phyloP scores from a whole-genome alignment of 2,888 invertebrate species.

The Phytoseiulus persimilis region DNA sequence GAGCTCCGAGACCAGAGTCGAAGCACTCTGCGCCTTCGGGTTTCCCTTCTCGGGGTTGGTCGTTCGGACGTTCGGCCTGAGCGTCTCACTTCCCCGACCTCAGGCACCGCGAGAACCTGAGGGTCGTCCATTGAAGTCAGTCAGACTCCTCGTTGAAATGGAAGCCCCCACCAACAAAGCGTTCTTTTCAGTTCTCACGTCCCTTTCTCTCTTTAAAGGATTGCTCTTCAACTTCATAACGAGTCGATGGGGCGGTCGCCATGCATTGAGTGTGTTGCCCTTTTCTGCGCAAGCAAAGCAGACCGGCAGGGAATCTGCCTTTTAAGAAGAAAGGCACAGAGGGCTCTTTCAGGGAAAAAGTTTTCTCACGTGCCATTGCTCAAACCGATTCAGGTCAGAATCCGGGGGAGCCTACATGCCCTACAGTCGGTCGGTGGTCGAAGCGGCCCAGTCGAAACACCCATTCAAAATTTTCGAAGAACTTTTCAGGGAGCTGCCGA shows the following conservation, averaged over 20 bases:
- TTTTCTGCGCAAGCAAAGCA: neutral
- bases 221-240: constrained; percentile 5
- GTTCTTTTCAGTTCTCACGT: neutral
- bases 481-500: too few relatives aligned
- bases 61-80: neutral
- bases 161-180: neutral
- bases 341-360: neutral
- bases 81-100: too few relatives aligned
- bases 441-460: too few relatives aligned
- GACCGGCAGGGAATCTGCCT: neutral
- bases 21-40: neutral
- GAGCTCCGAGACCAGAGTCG: neutral
- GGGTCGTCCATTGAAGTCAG: neutral
- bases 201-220: neutral
- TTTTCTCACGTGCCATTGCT: neutral
- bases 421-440: too few relatives aligned
- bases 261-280: neutral
- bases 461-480: too few relatives aligned
- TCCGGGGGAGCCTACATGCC: neutral
- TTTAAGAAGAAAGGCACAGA: neutral
- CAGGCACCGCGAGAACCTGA: neutral
- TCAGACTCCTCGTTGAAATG: neutral
- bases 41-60: neutral
- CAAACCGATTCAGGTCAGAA: neutral
- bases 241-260: neutral